These are phyloP conservation scores for Cardiocondyla obscurior DNA, from an alignment of 1,140 invertebrate species.

Conservation along the genomic window DNA sequence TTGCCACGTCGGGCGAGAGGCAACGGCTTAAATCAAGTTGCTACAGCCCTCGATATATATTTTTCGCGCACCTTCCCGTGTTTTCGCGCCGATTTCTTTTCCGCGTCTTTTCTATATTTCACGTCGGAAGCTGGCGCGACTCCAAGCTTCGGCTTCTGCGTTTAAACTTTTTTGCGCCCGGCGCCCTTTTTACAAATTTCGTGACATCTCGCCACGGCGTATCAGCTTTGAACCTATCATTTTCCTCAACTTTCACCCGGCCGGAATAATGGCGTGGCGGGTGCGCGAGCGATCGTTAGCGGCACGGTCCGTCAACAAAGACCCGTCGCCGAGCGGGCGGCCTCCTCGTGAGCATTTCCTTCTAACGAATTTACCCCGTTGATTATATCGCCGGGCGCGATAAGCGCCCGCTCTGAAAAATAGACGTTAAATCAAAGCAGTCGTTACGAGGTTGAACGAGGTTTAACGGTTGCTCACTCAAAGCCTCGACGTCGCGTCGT, in stretches of 20 bases:
- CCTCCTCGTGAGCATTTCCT: constrained; percentile 6
- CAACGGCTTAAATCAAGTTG: background rate
- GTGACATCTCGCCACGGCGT: background rate
- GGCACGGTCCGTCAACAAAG: constrained; percentile 17
- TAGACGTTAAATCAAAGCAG: constrained; percentile 62
- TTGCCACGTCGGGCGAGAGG: too few relatives aligned
- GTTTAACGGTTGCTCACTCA: constrained; percentile 48
- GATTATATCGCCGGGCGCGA: constrained; percentile 71
- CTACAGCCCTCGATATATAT: constrained; percentile 6
- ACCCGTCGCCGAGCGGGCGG: constrained; percentile 12
- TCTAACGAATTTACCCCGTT: constrained; percentile 79
- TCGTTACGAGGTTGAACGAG: constrained; percentile 54
- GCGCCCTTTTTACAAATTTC: constrained; percentile 11
- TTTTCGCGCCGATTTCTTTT: background rate
- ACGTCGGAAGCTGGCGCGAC: background rate
- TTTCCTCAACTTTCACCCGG: background rate
- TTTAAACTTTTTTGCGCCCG: constrained; percentile 12
- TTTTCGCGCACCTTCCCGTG: background rate
- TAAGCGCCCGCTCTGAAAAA: constrained; percentile 71
- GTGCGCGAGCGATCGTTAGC: constrained; percentile 6
- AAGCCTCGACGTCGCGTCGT: constrained; percentile 3
- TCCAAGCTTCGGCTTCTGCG: background rate
- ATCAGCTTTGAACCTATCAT: background rate
- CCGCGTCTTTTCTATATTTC: background rate
- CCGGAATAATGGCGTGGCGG: background rate